A percentile compares a stretch with the other conserved stretches of the same genome.
phyloP scores from a whole-genome alignment of 2,888 invertebrate genomes.

The Quadroppia sp. region DNA sequence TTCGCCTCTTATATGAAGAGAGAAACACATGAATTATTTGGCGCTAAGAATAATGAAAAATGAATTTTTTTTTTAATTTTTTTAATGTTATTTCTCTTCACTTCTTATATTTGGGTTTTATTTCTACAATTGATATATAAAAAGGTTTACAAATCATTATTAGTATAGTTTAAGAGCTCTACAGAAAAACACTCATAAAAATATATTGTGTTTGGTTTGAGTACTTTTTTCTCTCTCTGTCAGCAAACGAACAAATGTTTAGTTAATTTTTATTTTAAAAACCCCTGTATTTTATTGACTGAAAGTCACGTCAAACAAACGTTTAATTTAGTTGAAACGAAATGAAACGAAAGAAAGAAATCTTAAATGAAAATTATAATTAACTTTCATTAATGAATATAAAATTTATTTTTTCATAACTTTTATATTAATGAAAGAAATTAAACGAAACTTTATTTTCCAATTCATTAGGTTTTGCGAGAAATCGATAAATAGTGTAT shows the following conservation, averaged over 20 bases:
- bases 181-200: not conserved
- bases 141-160: not conserved
- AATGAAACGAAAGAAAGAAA: not conserved
- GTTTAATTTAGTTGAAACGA: not conserved
- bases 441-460: not conserved
- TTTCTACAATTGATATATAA: not conserved
- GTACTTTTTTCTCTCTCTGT: no score
- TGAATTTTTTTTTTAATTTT: no score
- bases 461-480: not conserved
- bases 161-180: not conserved
- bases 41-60: no score
- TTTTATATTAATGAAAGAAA: not conserved
- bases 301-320: slow-evolving; percentile 20
- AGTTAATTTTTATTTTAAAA: not conserved
- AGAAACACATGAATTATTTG: no score
- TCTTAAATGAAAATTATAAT: no score
- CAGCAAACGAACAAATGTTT: not conserved
- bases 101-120: not conserved
- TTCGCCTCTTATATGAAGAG: no score
- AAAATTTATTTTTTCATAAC: not conserved
- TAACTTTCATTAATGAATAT: not conserved
- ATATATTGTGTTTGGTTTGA: not conserved
- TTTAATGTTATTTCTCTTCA: no score
- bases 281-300: not conserved
- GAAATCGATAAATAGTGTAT: no score